Base-by-base conservation (phyloP, 2,888 invertebrate species). In the Sarcophaga carnaria region DNA sequence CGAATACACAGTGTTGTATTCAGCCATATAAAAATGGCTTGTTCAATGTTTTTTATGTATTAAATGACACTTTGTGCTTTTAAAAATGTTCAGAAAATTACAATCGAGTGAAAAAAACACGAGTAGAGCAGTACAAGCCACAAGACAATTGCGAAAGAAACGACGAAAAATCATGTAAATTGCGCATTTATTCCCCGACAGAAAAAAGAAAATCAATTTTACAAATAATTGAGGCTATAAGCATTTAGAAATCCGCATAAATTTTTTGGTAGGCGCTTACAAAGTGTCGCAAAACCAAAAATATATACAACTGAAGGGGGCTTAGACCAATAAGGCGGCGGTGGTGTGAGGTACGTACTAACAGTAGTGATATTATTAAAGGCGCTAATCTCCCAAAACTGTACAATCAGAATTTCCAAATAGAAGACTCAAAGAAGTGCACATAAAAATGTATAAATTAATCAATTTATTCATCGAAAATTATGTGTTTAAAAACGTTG, bases 101-200 rank as follows among this genome's bases (percentile, higher is more conserved):
- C 77, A 77, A 72, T 87, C 86, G 78, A 87, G 78, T 79, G 86
- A 83, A 87, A 87, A 87, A 87, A 84, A 87, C 87, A 87, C 87
- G 87, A 87, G 87, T 84, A 87, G 84, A 84, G 87, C 86, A 87
- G 87, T 87, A 84, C 71, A 82, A 87, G 87, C 87, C 87, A 86
- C 87, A 87, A 87, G 81, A 76, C 87, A 84, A 87, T 87, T 87
- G 81, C 87, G 87, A 87, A 87, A 87, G 87, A 87, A 87, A 69
- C 84, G 87, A 87, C 75, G 87, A 87, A 87, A 84, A 87, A 87
- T 81, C 80, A 83, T 87, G 87, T 87, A 87, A 86, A 87, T 87
- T 87, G 87, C 87, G 87, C 87, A 87, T 87, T 86, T 87, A 87
- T 84, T 47, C 71, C 75, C 71, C 71, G 81, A 81, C 66, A 69